A percentile compares a stretch with the other conserved stretches of the same genome.
These are phyloP conservation scores for Operophtera brumata DNA, from an alignment of 2,888 invertebrate genomes.

Conservation along the genomic window DNA sequence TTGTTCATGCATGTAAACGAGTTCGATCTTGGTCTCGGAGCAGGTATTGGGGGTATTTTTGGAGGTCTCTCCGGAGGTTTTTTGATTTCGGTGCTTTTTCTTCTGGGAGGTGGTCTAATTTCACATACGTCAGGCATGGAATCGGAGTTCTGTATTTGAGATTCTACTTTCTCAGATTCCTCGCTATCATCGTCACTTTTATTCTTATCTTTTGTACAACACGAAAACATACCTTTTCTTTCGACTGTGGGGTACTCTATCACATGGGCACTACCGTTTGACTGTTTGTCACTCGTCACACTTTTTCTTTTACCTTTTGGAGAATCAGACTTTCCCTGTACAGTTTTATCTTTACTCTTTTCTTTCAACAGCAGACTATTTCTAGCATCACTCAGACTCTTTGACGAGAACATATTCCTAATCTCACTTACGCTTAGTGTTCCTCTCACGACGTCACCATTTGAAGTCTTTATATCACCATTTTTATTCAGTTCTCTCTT, in stretches of 20 bases:
- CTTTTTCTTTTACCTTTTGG: conserved; percentile 74
- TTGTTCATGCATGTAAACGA: conserved; percentile 76
- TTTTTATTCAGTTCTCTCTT: conserved; percentile 47
- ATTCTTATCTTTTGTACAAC: conserved; percentile 83
- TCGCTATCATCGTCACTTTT: conserved; percentile 76
- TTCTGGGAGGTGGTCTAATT: conserved; percentile 83
- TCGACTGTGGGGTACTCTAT: conserved; percentile 88
- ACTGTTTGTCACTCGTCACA: conserved; percentile 60
- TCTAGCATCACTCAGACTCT: conserved; percentile 74
- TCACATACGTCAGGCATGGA: conserved; percentile 74
- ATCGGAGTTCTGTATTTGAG: conserved; percentile 63
- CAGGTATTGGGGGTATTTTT: conserved; percentile 77
- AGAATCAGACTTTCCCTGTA: conserved; percentile 64
- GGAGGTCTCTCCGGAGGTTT: conserved; percentile 86
- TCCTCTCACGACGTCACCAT: conserved; percentile 79
- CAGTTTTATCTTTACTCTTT: conserved; percentile 56
- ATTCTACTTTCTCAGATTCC: conserved; percentile 62
- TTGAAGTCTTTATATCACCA: conserved; percentile 55
- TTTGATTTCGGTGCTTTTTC: conserved; percentile 75
- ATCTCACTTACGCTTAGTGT: conserved; percentile 80
- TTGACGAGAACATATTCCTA: conserved; percentile 75
- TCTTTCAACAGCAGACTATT: conserved; percentile 76
- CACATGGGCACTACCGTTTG: conserved; percentile 76
- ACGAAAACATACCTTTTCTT: conserved; percentile 86
- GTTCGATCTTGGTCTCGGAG: conserved; percentile 79